Base-by-base conservation (phyloP, 1,140 invertebrate genomes). In the Teleogryllus occipitalis region DNA sequence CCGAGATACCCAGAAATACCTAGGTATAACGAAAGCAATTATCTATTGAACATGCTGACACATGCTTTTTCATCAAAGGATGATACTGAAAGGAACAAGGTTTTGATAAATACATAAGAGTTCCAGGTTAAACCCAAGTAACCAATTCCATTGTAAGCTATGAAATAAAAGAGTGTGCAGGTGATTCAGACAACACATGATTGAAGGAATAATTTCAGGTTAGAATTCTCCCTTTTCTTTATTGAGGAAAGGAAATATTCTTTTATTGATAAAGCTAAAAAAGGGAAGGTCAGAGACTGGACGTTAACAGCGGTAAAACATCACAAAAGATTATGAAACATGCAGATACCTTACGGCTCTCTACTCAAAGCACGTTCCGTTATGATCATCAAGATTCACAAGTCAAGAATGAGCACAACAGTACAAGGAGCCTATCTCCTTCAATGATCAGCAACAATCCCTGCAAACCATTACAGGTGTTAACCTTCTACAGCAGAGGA, bases 321-420 rank as follows among this genome's bases (percentile, higher is more conserved):
- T 76, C 39, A 46, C 75, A 77, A 77, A 77, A 77, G 76, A 77
- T 77, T 77, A 77, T 7, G 76, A 77, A 77, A 77, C 76, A 77
- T 77, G 76, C 76, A 77, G 48, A 77, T 77, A 77, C 76, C 76
- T 77, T 77, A 47, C 21, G 39, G 21, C 76, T 77, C 47, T 21
- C 76, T 21, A 77, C 48, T 47, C 76, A 77, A 77, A 77, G 47
- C 47, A 77, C 48, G 76, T 77, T 77, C 76, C 76, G 48, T 48
- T 48, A 21, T 77, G 46, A 77, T 21, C 76, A 21, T 77, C 76
- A 77, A 21, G 46, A 49, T 77, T 48, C 75, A 76, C 54, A 65
- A 65, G 54, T 76, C 75, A 46, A 39, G 39, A 49, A 47, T 76
- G 22, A 76, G 76, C 76, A 77, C 76, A 77, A 77, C 39, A 49